Conservation (phyloP, 2,888 invertebrate genomes). For the Drosophila macrothrix region DNA sequence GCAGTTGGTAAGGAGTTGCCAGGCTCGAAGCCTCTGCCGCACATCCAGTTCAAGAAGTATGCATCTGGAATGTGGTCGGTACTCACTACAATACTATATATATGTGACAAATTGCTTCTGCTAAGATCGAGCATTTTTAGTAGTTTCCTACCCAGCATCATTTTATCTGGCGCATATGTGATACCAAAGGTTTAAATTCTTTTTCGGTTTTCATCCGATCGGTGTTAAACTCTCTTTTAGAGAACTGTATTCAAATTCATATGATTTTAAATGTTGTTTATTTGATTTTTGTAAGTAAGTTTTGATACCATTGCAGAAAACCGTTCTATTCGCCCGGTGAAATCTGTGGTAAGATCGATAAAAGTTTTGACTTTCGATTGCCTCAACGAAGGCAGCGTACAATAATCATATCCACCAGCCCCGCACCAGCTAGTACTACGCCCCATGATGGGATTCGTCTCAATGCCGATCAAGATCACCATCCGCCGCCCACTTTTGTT, state of each 20-base stretch:
- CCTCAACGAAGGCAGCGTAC: constrained; percentile 31
- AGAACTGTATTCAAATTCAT: too few relatives aligned
- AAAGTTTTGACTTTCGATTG: constrained; percentile 64
- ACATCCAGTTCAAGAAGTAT: constrained; percentile 75
- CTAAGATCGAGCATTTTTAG: not conserved
- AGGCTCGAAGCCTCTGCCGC: constrained; percentile 55
- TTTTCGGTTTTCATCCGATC: not conserved
- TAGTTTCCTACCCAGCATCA: not conserved
- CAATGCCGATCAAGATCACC: constrained; percentile 6
- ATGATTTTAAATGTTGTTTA: not conserved
- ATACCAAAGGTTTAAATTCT: not conserved
- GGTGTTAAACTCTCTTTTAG: not conserved
- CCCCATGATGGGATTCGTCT: not conserved
- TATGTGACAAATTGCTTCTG: not conserved
- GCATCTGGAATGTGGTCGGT: constrained; percentile 63
- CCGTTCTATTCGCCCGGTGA: constrained; percentile 58
- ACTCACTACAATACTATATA: constrained; percentile 28
- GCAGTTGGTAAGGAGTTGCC: constrained; percentile 39
- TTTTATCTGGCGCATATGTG: not conserved
- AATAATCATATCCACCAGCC: not conserved
- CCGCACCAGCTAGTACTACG: not conserved
- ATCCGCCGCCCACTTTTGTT: constrained; percentile 48
- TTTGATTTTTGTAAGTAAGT: not conserved
- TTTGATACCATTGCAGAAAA: constrained; percentile 51
- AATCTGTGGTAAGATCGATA: constrained; percentile 77